Base-by-base conservation (phyloP, 1,140 invertebrate species). In the Diorhabda sublineata region DNA sequence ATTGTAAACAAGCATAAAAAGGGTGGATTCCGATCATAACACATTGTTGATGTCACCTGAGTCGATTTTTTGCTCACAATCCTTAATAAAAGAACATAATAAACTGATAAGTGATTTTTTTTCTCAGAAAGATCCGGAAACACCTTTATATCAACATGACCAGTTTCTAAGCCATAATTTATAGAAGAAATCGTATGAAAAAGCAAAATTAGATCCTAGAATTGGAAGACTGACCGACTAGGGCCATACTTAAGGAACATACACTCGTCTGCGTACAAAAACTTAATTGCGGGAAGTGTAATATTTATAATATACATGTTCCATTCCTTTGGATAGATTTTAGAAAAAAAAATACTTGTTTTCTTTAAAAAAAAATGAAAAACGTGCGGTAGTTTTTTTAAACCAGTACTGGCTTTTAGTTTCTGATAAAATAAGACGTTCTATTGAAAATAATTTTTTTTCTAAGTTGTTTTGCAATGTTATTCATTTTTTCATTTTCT, bases 181-280 rank as follows among this genome's bases (percentile, higher is more conserved):
- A 58, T 73, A 69, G 71, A 70, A 56, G 58, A 64, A 61, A 67
- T 26, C 26, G 26, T 26, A 26, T 52, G 4, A 2, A 52, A 52
- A 52, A 52, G n/a, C n/a, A 52, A 52, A 52, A 8, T 3, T 52
- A 26, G n/a, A 52, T 52, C 47, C 47, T n/a, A 52, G 47, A 52
- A 52, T 52, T 3, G 6, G 2, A 52, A 52, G 65, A 67, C 65
- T 67, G 72, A 74, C 66, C 67, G 64, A 69, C 64, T 64, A 52
- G 60, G 72, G 72, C 70, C 72, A 74, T 71, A 73, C 69, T 71
- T 69, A 69, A 71, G 65, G 42, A 63, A 60, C 60, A 56, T 45
- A 59, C 42, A 42, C n/a, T 67, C 45, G 47, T 67, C 65, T 7
- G 59, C 58, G 66, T 59, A 66, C 45, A 65, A 45, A 69, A 45